These are phyloP conservation scores for Drosophila ambigua DNA, from an alignment of 1,140 invertebrate species.

Conservation along the genomic window DNA sequence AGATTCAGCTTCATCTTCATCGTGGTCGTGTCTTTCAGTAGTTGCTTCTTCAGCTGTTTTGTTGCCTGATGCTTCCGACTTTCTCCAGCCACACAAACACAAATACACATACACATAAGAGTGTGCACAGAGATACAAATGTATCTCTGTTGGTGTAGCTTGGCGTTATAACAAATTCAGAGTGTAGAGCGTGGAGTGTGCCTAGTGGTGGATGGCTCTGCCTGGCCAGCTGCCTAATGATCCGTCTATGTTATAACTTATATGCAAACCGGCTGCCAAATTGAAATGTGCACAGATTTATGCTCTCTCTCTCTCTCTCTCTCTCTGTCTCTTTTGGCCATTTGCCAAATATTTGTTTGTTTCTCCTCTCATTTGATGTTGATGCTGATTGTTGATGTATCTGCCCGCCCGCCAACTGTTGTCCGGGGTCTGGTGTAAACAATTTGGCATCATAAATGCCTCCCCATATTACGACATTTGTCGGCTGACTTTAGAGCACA, in stretches of 20 bases:
- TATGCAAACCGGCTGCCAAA: slow-evolving; percentile 73
- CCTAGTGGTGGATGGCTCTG: slow-evolving; percentile 39
- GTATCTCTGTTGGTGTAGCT: slow-evolving; percentile 26
- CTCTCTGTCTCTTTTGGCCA: slow-evolving; percentile 32
- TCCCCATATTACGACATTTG: slow-evolving; percentile 26
- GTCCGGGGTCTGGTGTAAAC: slow-evolving; percentile 37
- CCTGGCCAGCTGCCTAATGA: slow-evolving; percentile 73
- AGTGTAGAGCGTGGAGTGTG: slow-evolving; percentile 25
- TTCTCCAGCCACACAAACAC: slow-evolving; percentile 63
- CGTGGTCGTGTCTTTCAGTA: slow-evolving; percentile 37
- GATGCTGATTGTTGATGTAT: slow-evolving; percentile 44
- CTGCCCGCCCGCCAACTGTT: slow-evolving; percentile 57
- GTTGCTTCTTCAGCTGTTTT: slow-evolving; percentile 68
- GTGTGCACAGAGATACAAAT: slow-evolving; percentile 12
- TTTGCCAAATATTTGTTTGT: slow-evolving; percentile 60
- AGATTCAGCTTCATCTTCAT: slow-evolving; percentile 30
- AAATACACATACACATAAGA: slow-evolving; percentile 25
- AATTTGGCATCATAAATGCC: slow-evolving; percentile 49
- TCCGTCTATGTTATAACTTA: slow-evolving; percentile 65
- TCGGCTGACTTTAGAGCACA: not conserved
- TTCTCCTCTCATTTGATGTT: slow-evolving; percentile 23
- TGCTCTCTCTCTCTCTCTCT: slow-evolving; percentile 36
- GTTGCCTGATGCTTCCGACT: slow-evolving; percentile 73
- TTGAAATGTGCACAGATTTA: slow-evolving; percentile 66
- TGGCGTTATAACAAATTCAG: slow-evolving; percentile 78